These are phyloP conservation scores for Ciconia stormi DNA, from an alignment of 2,113 vertebrate genomes.

Conservation along the genomic window DNA sequence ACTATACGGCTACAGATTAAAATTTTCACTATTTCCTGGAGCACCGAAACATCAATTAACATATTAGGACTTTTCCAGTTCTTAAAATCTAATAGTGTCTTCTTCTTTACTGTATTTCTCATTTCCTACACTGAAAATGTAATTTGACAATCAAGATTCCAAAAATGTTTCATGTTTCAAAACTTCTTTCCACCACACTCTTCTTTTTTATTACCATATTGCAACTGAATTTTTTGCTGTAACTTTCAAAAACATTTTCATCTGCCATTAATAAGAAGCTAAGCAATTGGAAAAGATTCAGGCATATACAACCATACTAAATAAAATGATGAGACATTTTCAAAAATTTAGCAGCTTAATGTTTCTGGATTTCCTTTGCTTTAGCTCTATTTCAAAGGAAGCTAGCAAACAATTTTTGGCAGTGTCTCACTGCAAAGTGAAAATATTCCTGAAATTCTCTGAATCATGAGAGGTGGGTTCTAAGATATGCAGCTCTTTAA, in stretches of 20 bases:
- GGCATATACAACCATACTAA: neutral
- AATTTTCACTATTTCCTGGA: neutral
- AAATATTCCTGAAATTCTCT: neutral
- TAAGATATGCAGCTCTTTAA: neutral
- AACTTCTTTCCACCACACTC: neutral
- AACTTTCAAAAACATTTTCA: neutral
- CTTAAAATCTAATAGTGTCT: neutral
- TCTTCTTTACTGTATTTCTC: neutral
- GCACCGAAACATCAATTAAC: neutral
- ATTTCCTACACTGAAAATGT: neutral
- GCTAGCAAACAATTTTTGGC: rapidly evolving
- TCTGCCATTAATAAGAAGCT: neutral
- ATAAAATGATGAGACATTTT: neutral
- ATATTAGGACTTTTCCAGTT: neutral
- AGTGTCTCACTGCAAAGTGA: neutral
- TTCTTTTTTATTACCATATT: neutral
- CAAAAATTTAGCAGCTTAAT: neutral
- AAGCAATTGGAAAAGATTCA: neutral
- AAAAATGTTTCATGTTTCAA: neutral
- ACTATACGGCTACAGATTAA: neutral
- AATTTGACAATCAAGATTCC: neutral
- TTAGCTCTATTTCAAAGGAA: neutral
- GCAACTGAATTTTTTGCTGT: neutral
- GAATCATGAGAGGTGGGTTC: neutral
- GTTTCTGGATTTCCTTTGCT: neutral